Conservation (phyloP, 2,113 vertebrate species). For the Melanerpes aurifrons region DNA sequence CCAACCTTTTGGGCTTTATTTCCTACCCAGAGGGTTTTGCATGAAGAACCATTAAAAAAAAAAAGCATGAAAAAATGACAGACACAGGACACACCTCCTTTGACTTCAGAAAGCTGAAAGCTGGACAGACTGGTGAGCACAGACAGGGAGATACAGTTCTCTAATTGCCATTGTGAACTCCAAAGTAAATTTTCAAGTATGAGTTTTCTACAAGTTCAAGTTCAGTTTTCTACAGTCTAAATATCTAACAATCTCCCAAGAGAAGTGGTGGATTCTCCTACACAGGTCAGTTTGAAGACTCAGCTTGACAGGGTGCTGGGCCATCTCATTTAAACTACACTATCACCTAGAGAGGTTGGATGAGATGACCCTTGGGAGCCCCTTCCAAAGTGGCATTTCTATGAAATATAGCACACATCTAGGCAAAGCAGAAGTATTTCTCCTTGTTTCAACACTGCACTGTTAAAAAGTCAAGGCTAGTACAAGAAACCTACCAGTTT, state of each 20-base stretch:
- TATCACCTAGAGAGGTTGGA: too few relatives aligned
- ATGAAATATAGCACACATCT: background rate
- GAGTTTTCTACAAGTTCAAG: background rate
- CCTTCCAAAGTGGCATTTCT: too few relatives aligned
- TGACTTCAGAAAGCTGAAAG: background rate
- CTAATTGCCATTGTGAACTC: background rate
- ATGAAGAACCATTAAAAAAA: background rate
- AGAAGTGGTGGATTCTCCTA: too few relatives aligned
- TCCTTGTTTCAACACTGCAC: background rate
- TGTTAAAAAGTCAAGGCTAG: background rate
- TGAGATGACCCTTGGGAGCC: too few relatives aligned
- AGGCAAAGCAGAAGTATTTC: background rate
- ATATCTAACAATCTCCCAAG: background rate
- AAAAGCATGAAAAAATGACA: background rate
- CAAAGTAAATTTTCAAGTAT: background rate
- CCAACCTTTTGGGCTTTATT: background rate
- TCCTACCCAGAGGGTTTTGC: background rate
- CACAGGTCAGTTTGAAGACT: too few relatives aligned
- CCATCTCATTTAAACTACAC: too few relatives aligned
- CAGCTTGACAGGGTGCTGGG: too few relatives aligned
- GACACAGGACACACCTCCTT: background rate
- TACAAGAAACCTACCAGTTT: conserved; percentile 83
- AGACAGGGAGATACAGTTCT: background rate
- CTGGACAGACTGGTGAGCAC: background rate
- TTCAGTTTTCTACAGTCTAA: background rate